Percentiles rank a stretch among this genome's conserved stretches.
Evolutionary conservation across 2,888 invertebrate genomes (phyloP).

Genomic region (Rhodophaea formosa): DNA sequence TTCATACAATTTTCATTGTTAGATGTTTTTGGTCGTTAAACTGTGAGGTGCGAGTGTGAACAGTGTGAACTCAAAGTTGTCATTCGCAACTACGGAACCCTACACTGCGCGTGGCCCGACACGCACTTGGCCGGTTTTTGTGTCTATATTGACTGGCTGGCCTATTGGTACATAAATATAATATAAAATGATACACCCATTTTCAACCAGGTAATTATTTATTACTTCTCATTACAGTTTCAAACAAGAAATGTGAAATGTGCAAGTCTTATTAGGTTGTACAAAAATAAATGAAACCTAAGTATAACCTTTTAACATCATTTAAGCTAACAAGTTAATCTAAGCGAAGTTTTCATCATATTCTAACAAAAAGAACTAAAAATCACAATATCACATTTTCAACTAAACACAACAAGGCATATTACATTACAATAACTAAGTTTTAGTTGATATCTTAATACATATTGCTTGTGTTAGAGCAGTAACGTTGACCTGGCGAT

Average conservation of each 20-base stretch:
- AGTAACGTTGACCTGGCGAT: slow-evolving; percentile 48
- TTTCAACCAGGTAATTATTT: slow-evolving; percentile 67
- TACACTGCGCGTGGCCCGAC: too few relatives aligned
- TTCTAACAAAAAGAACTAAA: slow-evolving; percentile 63
- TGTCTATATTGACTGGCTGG: too few relatives aligned
- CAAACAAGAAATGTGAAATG: slow-evolving; percentile 67
- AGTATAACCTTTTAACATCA: slow-evolving; percentile 55
- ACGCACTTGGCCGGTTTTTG: too few relatives aligned
- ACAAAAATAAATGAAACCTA: slow-evolving; percentile 76
- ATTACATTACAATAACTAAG: slow-evolving; percentile 41
- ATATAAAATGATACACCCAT: slow-evolving; percentile 32
- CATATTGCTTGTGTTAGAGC: slow-evolving; percentile 59
- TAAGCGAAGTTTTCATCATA: slow-evolving; percentile 51
- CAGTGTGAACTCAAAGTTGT: too few relatives aligned
- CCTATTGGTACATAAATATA: too few relatives aligned
- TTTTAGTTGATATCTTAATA: slow-evolving; percentile 58
- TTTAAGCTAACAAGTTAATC: slow-evolving; percentile 61
- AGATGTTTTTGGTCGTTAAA: too few relatives aligned
- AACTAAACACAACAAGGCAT: slow-evolving; percentile 70
- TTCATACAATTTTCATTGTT: too few relatives aligned
- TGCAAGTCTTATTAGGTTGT: slow-evolving; percentile 68
- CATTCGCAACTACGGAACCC: too few relatives aligned
- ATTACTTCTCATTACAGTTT: slow-evolving; percentile 66
- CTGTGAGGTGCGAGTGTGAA: too few relatives aligned
- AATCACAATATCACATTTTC: slow-evolving; percentile 73